Percentiles rank a stretch among this genome's conserved stretches.
Conservation (phyloP, 2,113 vertebrate species). For the Proteles cristata region DNA sequence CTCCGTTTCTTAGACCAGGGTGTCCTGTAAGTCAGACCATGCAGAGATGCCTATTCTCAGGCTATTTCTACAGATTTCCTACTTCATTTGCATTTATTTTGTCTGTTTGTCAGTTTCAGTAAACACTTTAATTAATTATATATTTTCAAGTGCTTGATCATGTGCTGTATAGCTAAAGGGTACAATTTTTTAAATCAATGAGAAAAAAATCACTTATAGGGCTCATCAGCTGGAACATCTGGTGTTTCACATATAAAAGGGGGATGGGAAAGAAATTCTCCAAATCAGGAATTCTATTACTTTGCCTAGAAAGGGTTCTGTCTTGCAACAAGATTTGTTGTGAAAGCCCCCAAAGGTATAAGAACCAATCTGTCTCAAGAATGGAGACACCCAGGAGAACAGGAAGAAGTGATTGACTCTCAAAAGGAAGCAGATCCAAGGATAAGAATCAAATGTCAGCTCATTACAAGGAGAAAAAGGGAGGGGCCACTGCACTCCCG, state of each 20-base stretch:
- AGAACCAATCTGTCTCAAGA: not conserved
- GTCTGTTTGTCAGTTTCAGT: constrained; percentile 21
- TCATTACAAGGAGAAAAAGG: not conserved
- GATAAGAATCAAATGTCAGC: not conserved
- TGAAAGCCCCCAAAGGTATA: not conserved
- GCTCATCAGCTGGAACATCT: constrained; percentile 29
- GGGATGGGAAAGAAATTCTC: not conserved
- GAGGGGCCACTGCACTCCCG: accelerated
- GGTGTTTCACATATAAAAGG: not conserved
- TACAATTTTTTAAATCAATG: constrained; percentile 60
- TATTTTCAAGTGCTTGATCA: constrained; percentile 60
- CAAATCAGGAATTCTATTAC: not conserved
- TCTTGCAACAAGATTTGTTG: not conserved
- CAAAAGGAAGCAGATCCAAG: not conserved
- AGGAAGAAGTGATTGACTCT: not conserved
- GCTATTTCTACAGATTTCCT: constrained; percentile 18
- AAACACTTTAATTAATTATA: constrained; percentile 68
- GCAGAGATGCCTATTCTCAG: not conserved
- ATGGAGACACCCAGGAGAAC: not conserved
- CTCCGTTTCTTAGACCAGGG: not conserved
- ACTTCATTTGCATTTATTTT: constrained; percentile 36
- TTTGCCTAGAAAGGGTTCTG: not conserved
- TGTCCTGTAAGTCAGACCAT: not conserved
- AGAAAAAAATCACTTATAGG: not conserved
- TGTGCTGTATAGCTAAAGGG: not conserved